Evolutionary conservation across 2,888 invertebrate genomes (phyloP), one percentile per base, ranked within the genome.

Genomic region (Diarsia mendica): DNA sequence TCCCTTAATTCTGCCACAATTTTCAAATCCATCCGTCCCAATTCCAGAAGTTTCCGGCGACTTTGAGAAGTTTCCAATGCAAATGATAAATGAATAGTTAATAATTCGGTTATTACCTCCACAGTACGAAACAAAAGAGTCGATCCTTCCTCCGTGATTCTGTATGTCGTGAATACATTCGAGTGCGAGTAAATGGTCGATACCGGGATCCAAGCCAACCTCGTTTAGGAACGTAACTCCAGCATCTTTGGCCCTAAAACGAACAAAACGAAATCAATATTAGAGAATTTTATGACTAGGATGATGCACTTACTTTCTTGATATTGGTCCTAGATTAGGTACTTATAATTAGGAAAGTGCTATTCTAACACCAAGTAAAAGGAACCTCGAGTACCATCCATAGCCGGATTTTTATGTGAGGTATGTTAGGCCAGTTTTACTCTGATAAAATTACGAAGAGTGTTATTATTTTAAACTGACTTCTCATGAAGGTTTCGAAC

Each of bases 181-280:
- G 94, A 99, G 97, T 0, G 99, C 99, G 73, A 99, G 95, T 85
- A 99, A 97, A 94, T 99, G 99, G 93, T 99, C 99, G 86, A 99
- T 99, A n/a, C 99, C 99, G 0, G 99, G 99, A 92, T 99, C 99
- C 49, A 99, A 96, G 0, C 99, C 99, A 0, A 99, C 98, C 96
- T 99, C 99, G 91, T 99, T 99, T 83, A 99, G 96, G 61, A 99
- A 97, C 0, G 99, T 99, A 0, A 99, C 97, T 0, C 99, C 99
- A 0, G 99, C 99, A 51, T 98, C 97, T 67, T 97, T 97, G 0
- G 99, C 99, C 73, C 98, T 98, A 85, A n/a, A 89, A 88, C 49
- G 20, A 71, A 64, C 11, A 33, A 33, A 61, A 5, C 2, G 13
- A 49, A 44, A 20, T 68, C 1, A 8, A 23, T 3, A 4, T 18